A percentile compares a stretch with the other conserved stretches of the same genome.
Conservation (phyloP, 2,797 vertebrate genomes). For the Lithobates pipiens region DNA sequence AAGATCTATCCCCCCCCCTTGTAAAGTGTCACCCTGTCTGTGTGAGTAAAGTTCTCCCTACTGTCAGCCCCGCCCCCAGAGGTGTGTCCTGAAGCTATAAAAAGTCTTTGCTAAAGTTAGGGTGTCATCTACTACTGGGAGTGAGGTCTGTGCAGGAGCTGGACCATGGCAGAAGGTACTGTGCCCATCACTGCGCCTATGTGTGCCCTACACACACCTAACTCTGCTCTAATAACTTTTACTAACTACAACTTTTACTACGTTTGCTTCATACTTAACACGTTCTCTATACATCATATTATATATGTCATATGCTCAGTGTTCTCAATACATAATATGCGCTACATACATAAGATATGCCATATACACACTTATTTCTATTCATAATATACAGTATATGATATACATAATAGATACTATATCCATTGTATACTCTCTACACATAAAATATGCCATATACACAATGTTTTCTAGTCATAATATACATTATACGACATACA, state of each 20-base stretch:
- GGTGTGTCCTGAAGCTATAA: conserved; percentile 50
- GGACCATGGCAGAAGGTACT: conserved; percentile 58
- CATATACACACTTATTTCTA: no score
- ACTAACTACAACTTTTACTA: no score
- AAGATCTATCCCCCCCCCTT: not conserved
- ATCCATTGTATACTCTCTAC: not conserved
- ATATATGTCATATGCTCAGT: no score
- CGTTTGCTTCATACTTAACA: no score
- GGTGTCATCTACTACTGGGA: conserved; percentile 22
- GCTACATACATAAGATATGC: no score
- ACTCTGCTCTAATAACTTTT: no score
- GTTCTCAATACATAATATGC: no score
- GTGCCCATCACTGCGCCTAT: not conserved
- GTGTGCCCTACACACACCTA: not conserved
- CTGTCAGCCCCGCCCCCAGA: conserved; percentile 15
- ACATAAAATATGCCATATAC: no score
- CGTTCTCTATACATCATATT: no score
- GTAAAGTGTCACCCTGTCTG: conserved; percentile 23
- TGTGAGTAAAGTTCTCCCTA: conserved; percentile 56
- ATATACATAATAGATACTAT: not conserved
- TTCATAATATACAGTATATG: no score
- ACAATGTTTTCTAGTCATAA: no score
- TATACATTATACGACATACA: not conserved
- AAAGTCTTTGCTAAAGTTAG: conserved; percentile 51
- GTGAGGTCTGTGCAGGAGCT: not conserved